Evolutionary conservation across 2,888 invertebrate genomes (phyloP).

Genomic region (Eucera pruinosa): DNA sequence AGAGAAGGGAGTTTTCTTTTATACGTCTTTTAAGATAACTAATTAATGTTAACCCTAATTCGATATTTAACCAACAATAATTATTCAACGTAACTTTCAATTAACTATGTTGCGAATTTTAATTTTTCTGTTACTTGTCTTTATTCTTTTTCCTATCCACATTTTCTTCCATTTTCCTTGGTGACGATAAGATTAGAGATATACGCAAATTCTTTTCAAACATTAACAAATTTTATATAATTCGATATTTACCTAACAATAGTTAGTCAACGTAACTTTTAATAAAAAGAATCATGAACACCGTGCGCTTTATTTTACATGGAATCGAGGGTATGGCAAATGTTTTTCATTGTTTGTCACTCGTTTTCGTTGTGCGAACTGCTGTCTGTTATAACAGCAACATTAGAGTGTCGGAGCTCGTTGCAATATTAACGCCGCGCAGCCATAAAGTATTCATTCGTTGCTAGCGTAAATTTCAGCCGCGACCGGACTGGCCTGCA

Average conservation of each 20-base stretch:
- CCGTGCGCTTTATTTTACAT: too few species aligned
- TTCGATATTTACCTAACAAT: background rate
- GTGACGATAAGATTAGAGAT: too few species aligned
- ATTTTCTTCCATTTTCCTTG: too few species aligned
- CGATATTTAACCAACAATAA: too few species aligned
- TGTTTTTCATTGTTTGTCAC: background rate
- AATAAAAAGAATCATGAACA: background rate
- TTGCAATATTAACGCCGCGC: slow-evolving; percentile 36
- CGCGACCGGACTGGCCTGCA: slow-evolving; percentile 4
- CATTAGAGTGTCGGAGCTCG: background rate
- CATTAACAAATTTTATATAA: background rate
- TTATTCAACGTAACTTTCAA: too few species aligned
- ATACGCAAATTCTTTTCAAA: background rate
- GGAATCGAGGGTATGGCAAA: too few species aligned
- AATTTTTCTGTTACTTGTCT: too few species aligned
- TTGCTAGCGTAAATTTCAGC: slow-evolving; percentile 47
- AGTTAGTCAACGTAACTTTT: background rate
- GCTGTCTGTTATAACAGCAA: background rate
- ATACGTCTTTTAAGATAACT: too few species aligned
- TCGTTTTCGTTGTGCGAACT: background rate
- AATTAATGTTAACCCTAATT: too few species aligned
- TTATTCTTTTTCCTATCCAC: too few species aligned
- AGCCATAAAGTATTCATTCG: slow-evolving; percentile 50
- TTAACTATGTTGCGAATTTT: too few species aligned
- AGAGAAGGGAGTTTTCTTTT: too few species aligned